phyloP scores from a whole-genome alignment of 2,797 vertebrate genomes.

The Poecilia wingei region DNA sequence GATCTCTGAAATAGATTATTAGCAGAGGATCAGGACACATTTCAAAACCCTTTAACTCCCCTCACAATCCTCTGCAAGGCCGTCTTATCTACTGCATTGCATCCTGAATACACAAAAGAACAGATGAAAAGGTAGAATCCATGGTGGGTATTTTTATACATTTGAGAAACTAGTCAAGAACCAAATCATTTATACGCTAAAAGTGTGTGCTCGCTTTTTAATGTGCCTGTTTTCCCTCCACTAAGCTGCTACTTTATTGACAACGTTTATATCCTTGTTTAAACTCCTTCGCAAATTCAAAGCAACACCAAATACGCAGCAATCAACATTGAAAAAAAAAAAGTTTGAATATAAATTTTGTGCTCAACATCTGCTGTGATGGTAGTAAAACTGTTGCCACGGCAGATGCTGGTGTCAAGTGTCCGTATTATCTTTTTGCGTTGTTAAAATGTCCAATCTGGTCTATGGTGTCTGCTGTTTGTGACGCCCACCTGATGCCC shows the following conservation, averaged over 20 bases:
- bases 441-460: conserved; percentile 19
- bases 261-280: neutral
- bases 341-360: neutral
- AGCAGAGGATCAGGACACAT: neutral
- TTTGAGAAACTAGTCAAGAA: neutral
- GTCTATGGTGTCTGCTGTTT: conserved; percentile 24
- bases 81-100: neutral
- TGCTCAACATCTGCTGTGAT: neutral
- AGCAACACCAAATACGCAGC: neutral
- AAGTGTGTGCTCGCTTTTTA: neutral
- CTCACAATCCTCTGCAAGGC: neutral
- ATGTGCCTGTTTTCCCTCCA: neutral
- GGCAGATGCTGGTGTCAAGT: neutral
- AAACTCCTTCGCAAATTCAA: neutral
- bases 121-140: neutral
- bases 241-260: neutral
- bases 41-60: neutral
- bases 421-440: conserved; percentile 3
- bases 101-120: neutral
- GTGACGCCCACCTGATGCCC: conserved; percentile 7
- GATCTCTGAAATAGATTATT: neutral
- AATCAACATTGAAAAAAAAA: neutral
- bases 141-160: neutral
- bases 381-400: neutral
- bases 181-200: neutral